phyloP scores from a whole-genome alignment of 2,888 invertebrate genomes.

The Heliconius cydno region DNA sequence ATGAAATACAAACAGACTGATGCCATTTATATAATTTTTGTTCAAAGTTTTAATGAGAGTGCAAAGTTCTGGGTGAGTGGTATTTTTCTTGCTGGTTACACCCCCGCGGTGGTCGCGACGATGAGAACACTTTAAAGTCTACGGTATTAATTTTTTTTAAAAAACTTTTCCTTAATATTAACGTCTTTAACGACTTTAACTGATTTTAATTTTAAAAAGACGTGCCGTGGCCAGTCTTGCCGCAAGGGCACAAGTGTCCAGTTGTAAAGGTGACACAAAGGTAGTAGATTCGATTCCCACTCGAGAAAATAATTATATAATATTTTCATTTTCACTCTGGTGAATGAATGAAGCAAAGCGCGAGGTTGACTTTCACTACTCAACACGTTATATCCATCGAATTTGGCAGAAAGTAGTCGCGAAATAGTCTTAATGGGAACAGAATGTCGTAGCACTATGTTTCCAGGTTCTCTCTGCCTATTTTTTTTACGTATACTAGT shows the following conservation, averaged over 20 bases:
- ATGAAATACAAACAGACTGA: neutral
- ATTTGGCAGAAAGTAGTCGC: too few species aligned
- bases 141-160: neutral
- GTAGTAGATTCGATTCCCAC: neutral
- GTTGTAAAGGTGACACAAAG: neutral
- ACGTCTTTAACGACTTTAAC: neutral
- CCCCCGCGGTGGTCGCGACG: conserved; percentile 19
- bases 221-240: neutral
- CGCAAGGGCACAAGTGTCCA: too few species aligned
- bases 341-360: too few species aligned
- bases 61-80: conserved; percentile 38
- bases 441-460: too few species aligned
- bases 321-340: too few species aligned
- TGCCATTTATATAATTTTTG: conserved; percentile 39
- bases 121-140: conserved; percentile 11
- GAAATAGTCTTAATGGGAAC: too few species aligned
- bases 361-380: too few species aligned
- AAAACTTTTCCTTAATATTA: neutral
- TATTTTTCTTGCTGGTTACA: conserved; percentile 43
- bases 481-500: too few species aligned
- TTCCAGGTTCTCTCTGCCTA: too few species aligned
- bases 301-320: neutral
- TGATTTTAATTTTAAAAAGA: neutral
- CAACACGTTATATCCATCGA: too few species aligned
- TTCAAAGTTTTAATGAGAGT: conserved; percentile 45